Evolutionary conservation across 92 coral and sea anemone genomes (phyloP).

Genomic region (Zoanthus gigantus): DNA sequence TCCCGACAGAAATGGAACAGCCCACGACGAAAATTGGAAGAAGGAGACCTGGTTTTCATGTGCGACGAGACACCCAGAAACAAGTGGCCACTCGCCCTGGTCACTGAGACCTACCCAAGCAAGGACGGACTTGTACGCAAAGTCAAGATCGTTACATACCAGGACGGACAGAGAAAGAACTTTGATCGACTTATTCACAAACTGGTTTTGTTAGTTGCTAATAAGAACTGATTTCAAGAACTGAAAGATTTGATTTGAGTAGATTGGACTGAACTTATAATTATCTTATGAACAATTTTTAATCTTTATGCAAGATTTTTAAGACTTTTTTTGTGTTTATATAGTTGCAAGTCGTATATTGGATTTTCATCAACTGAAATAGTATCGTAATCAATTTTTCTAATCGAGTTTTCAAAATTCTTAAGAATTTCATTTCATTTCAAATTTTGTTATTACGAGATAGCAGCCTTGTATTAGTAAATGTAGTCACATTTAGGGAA

Average conservation of each 20-base stretch:
- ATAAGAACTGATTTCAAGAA: constrained; percentile 8
- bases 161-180: constrained; percentile 19
- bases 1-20: too few relatives aligned
- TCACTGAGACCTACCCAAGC: constrained; percentile 11
- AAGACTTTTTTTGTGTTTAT: background rate
- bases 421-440: background rate
- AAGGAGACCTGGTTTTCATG: constrained; percentile 15
- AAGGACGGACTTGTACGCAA: constrained; percentile 6
- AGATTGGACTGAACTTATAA: constrained; percentile 1
- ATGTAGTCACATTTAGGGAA: constrained; percentile 13
- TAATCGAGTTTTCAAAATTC: background rate
- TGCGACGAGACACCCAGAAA: constrained; percentile 20
- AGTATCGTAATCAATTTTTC: background rate
- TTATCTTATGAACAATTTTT: background rate
- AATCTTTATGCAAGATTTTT: constrained; percentile 2
- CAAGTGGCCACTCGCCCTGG: constrained; percentile 22
- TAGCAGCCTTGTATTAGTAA: background rate
- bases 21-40: constrained; percentile 2
- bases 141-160: constrained; percentile 12
- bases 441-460: constrained; percentile 5
- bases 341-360: background rate
- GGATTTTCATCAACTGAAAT: background rate
- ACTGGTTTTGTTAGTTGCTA: constrained; percentile 9
- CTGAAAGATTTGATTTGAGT: constrained; percentile 3
- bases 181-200: constrained; percentile 18